Percentiles rank a stretch among this genome's conserved stretches.
Evolutionary conservation across 2,888 invertebrate genomes (phyloP).

Genomic region (Megalurothrips usitatus): DNA sequence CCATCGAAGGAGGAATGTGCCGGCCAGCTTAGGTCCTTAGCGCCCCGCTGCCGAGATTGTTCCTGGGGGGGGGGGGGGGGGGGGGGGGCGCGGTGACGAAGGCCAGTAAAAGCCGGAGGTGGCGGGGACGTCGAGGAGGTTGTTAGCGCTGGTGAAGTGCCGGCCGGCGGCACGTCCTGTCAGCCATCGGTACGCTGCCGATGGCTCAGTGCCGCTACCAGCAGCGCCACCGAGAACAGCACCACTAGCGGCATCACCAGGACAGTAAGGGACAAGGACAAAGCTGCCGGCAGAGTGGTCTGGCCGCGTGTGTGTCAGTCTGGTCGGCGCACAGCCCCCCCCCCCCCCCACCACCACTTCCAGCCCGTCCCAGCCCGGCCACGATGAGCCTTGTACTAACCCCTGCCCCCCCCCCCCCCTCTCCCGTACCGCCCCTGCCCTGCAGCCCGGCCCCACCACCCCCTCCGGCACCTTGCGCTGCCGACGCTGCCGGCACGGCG

Average conservation of each 20-base stretch:
- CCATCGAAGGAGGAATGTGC: background rate
- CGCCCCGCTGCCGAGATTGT: background rate
- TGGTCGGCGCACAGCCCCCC: background rate
- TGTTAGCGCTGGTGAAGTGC: too few species aligned
- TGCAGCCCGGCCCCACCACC: too few species aligned
- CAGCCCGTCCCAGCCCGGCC: background rate
- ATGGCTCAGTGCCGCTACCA: background rate
- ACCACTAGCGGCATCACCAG: background rate
- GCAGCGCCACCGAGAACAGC: background rate
- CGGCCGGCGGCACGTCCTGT: background rate
- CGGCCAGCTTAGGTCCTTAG: background rate
- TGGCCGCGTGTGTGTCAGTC: background rate
- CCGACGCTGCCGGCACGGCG: too few species aligned
- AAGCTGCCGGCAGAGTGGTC: slow-evolving; percentile 5
- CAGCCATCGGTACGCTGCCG: background rate
- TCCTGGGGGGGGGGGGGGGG: background rate
- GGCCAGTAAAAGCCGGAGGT: too few species aligned
- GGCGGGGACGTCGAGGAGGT: too few species aligned
- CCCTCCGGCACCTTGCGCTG: too few species aligned
- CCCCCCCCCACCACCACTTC: background rate
- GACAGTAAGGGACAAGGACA: slow-evolving; percentile 12
- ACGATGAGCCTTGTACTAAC: too few species aligned
- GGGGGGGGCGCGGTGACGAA: background rate
- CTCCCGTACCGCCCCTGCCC: background rate
- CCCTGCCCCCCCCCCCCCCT: background rate